Percentiles rank a stretch among this genome's conserved stretches.
Conservation (phyloP, 2,113 vertebrate species). For the Malaclemys terrapin region DNA sequence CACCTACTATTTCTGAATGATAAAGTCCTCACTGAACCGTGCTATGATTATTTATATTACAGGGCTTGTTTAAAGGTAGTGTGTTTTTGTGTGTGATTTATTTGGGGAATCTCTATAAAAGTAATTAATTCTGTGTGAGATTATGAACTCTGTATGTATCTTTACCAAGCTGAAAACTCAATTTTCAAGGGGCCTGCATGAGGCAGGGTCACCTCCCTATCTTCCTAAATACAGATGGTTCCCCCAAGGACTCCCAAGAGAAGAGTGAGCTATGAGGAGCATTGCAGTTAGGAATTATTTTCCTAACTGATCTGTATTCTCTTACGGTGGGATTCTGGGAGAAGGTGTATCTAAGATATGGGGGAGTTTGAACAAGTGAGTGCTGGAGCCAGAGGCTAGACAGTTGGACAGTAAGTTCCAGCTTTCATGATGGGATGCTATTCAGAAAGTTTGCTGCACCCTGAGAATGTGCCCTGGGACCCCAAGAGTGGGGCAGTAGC, state of each 20-base stretch:
- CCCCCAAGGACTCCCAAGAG: background rate
- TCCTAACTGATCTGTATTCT: background rate
- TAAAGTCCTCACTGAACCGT: background rate
- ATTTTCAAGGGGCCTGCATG: background rate
- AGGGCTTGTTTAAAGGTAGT: background rate
- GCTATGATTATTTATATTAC: fast-evolving
- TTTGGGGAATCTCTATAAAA: background rate
- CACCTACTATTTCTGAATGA: background rate
- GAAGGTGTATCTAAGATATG: background rate
- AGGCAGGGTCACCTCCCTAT: background rate
- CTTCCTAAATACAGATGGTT: background rate
- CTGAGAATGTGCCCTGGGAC: background rate
- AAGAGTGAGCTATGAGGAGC: background rate
- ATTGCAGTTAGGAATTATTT: background rate
- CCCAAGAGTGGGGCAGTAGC: background rate
- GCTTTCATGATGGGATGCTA: background rate
- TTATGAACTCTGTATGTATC: background rate
- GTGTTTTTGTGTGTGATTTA: background rate
- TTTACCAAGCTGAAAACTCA: background rate
- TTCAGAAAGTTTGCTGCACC: background rate
- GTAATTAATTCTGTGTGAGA: background rate
- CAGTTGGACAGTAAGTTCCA: background rate
- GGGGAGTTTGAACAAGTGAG: background rate
- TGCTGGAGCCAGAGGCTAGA: background rate
- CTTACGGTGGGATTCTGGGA: background rate